phyloP scores from a whole-genome alignment of 2,888 invertebrate genomes.

The Ormyrus nitidulus region DNA sequence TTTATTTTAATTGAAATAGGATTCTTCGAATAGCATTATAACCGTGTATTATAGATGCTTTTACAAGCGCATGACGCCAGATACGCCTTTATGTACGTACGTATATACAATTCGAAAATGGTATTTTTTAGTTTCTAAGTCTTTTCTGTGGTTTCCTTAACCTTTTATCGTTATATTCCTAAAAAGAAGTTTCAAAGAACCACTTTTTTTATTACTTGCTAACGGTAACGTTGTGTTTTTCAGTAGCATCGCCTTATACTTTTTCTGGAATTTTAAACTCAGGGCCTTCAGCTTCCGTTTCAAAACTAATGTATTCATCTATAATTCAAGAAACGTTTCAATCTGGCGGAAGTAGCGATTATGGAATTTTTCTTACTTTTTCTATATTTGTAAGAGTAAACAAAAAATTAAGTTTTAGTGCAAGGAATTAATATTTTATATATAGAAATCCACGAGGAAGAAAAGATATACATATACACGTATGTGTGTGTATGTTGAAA shows the following conservation, averaged over 20 bases:
- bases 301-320: too few species aligned
- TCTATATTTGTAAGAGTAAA: too few species aligned
- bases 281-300: neutral
- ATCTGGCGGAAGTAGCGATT: too few species aligned
- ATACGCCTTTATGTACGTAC: conserved; percentile 59
- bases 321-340: too few species aligned
- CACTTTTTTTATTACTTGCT: conserved; percentile 13
- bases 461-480: too few species aligned
- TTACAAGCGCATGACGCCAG: conserved; percentile 46
- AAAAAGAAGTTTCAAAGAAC: conserved; percentile 59
- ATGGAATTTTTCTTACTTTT: too few species aligned
- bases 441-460: too few species aligned
- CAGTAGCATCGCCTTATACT: neutral
- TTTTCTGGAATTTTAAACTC: conserved; percentile 8
- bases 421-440: too few species aligned
- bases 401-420: too few species aligned
- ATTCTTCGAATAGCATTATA: conserved; percentile 32
- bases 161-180: conserved; percentile 54
- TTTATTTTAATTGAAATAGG: conserved; percentile 41
- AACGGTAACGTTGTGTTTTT: conserved; percentile 6
- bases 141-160: conserved; percentile 28
- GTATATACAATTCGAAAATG: conserved; percentile 64
- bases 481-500: too few species aligned
- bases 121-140: conserved; percentile 43
- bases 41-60: conserved; percentile 18